Base-by-base conservation (phyloP, 2,113 vertebrate genomes). In the Vanacampus margaritifer region DNA sequence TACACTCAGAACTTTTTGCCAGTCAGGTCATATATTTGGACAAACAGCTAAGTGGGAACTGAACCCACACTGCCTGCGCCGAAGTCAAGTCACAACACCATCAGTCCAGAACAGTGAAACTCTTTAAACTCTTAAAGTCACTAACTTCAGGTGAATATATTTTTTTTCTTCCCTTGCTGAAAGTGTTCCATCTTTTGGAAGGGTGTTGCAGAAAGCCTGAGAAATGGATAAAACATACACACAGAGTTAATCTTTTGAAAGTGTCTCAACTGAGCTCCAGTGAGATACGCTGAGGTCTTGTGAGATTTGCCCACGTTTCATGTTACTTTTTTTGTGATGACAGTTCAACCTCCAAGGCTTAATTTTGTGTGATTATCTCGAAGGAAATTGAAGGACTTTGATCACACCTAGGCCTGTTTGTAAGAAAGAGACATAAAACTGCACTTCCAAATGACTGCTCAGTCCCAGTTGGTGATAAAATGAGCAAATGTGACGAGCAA, bases 401-500 rank as follows among this genome's bases (percentile, higher is more conserved):
- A 28, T 64, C 65, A 67, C 57, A 64, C 64, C 61, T 23, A 28
- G 7, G 23, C 53, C 57, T 9, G 56, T 76, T 80, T 75, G 58
- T 23, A 71, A 78, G 68, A 65, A 11, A 0, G 41, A 72, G 37
- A 58, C 71, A 76, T 82, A 79, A 71, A 73, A 72, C 79, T 78
- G 82, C 75, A 72, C 67, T 78, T 65, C 65, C 45, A 57, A 75
- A 50, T 69, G 79, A 83, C 69, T 60, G 73, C 65, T 32, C 14
- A 78, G 79, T 87, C 81, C 83, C 13, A 68, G 68, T 70, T 69
- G 46, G 57, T 39, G 2, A 74, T 37, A 60, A 68, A 46, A 62
- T 67, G 73, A 71, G 77, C 71, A 79, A 84, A 80, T 82, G 14
- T 12, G 16, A 14, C 78, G 78, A 84, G 70, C 62, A 46, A 43